phyloP scores from a whole-genome alignment of 2,888 invertebrate genomes.

The Noctua janthina region DNA sequence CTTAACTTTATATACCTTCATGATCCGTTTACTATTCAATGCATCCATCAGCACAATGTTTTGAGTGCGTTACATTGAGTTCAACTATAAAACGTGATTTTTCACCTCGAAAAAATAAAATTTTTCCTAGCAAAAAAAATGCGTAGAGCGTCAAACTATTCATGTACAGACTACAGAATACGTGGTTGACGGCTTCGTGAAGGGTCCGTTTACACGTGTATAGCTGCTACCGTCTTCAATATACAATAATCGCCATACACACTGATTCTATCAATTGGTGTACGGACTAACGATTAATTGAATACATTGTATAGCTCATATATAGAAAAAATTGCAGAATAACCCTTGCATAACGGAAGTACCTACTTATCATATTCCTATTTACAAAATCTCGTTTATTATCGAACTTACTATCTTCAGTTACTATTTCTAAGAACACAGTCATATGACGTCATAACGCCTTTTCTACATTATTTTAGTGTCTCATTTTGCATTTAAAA shows the following conservation, averaged over 20 bases:
- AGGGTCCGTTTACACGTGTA: background rate
- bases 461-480: background rate
- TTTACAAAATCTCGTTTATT: constrained; percentile 46
- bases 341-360: constrained; percentile 19
- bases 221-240: constrained; percentile 49
- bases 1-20: background rate
- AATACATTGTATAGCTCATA: constrained; percentile 34
- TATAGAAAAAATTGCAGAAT: constrained; percentile 36
- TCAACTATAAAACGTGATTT: background rate
- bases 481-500: constrained; percentile 13
- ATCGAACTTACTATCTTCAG: constrained; percentile 29
- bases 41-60: background rate
- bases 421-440: constrained; percentile 47
- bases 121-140: background rate
- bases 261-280: constrained; percentile 22
- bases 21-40: background rate
- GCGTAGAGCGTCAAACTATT: background rate
- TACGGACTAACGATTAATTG: constrained; percentile 25
- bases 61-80: background rate
- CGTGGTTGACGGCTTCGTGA: background rate
- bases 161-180: background rate
- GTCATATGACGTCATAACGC: constrained; percentile 30
- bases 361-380: constrained; percentile 33
- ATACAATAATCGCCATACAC: constrained; percentile 20
- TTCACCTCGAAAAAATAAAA: background rate